A percentile compares a stretch with the other conserved stretches of the same genome.
Conservation (phyloP, 2,113 vertebrate species). For the Uria lomvia region DNA sequence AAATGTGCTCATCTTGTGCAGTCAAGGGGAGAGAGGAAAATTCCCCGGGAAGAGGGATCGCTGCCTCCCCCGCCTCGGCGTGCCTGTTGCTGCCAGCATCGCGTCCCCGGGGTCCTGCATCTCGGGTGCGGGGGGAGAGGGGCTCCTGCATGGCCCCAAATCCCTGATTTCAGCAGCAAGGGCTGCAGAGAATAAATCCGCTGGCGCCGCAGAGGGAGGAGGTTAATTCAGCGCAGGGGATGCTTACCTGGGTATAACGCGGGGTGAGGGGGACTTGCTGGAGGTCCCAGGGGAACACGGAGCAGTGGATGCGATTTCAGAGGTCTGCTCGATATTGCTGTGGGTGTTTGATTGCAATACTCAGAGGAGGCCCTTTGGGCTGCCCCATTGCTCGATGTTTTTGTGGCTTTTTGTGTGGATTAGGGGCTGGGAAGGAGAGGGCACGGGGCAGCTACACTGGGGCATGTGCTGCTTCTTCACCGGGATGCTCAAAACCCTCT, state of each 20-base stretch:
- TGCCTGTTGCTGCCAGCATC: not conserved
- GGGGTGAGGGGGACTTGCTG: not conserved
- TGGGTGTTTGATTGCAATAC: not conserved
- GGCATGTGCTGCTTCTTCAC: rapidly evolving
- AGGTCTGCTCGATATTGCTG: not conserved
- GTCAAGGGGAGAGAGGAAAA: not conserved
- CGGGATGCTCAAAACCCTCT: not conserved
- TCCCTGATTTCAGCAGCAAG: not conserved
- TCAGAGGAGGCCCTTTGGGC: not conserved
- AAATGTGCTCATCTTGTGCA: not conserved
- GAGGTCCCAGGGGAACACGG: not conserved
- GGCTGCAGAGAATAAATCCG: not conserved
- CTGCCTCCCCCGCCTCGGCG: rapidly evolving
- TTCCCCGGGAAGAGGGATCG: not conserved
- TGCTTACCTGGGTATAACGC: rapidly evolving
- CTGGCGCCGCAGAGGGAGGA: rapidly evolving
- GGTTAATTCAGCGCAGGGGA: not conserved
- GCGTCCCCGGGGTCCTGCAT: rapidly evolving
- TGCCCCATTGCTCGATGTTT: not conserved
- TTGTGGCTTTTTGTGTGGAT: not conserved
- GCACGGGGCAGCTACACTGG: rapidly evolving
- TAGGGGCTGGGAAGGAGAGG: not conserved
- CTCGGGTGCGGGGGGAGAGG: rapidly evolving
- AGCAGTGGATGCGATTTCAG: not conserved
- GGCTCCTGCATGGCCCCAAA: not conserved